Evolutionary conservation across 2,113 vertebrate species (phyloP), one percentile per base, ranked within the genome.

Genomic region (Colinus virginianus): DNA sequence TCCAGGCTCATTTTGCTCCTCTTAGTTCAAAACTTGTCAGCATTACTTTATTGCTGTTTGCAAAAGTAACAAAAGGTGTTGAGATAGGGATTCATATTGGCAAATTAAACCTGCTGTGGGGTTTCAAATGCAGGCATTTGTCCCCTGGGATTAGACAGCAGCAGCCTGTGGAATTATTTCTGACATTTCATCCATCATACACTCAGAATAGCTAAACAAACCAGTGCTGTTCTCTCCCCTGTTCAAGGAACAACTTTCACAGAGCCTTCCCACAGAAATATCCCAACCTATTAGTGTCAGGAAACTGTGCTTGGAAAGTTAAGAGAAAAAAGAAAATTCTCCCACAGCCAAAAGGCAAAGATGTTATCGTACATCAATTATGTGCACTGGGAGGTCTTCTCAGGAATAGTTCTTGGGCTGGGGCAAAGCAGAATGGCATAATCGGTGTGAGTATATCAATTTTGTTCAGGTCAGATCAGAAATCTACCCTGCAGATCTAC

Each of bases 191-290:
- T 92, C 92, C 88, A 76, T 94, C 79, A 91, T 91, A 72, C 77
- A 80, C 84, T 93, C 94, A 93, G 94, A 96, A 96, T 83, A 94
- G 89, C 49, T 79, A 81, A 96, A 91, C 92, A 92, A 93, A 74
- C 34, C 14, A 2, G 59, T 83, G 70, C 49, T 87, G 84, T 68
- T 93, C 71, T 77, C 49, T 92, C 78, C 32, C 34, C 49, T 92
- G 46, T 81, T 93, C 84, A 93, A 92, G 90, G 89, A 93, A 38
- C 38, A 95, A 93, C 81, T 94, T 94, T 93, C 71, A 67, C 55
- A 93, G 75, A 92, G 36, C 84, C 68, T 93, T 94, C 56, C 79
- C 87, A 88, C 2, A 2, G 88, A 95, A 91, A 88, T 88, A 91
- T 88, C 84, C 81, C 61, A 94, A 83, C 25, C 49, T 74, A 85